Percentiles rank a stretch among this genome's conserved stretches.
Conservation (phyloP, 2,888 invertebrate genomes). For the Stenchaetothrips biformis region DNA sequence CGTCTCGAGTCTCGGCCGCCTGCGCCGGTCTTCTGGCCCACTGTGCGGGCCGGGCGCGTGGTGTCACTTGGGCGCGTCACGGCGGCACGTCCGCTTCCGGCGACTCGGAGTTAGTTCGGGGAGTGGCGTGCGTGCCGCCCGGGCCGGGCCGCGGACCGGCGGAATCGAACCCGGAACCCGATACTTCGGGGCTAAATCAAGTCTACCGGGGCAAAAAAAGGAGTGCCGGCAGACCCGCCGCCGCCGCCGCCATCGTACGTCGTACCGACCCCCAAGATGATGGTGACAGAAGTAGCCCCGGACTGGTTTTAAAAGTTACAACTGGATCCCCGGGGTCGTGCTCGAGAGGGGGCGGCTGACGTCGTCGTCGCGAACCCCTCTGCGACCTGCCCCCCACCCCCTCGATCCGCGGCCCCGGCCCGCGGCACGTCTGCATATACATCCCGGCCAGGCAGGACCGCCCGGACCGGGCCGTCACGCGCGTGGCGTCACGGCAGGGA, state of each 20-base stretch:
- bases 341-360: not conserved
- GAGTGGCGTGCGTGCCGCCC: not conserved
- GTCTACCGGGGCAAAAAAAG: no score
- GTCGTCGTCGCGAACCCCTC: not conserved
- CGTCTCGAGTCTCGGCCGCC: no score
- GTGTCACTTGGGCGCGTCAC: not conserved
- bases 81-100: not conserved
- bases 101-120: not conserved
- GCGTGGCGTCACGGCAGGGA: not conserved
- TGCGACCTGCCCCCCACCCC: no score
- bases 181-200: no score
- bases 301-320: slow-evolving; percentile 14
- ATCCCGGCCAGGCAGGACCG: no score
- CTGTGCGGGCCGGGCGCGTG: not conserved
- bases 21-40: no score
- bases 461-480: not conserved
- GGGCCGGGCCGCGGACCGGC: not conserved
- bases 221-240: no score
- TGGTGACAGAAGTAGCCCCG: not conserved
- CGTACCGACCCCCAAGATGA: not conserved
- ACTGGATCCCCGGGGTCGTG: not conserved
- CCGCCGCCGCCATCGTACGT: not conserved
- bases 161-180: not conserved
- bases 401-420: no score
- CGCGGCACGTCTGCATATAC: no score